Evolutionary conservation across 2,797 vertebrate species (phyloP), one percentile per base, ranked within the genome.

Genomic region (Phylloscopus collybita): DNA sequence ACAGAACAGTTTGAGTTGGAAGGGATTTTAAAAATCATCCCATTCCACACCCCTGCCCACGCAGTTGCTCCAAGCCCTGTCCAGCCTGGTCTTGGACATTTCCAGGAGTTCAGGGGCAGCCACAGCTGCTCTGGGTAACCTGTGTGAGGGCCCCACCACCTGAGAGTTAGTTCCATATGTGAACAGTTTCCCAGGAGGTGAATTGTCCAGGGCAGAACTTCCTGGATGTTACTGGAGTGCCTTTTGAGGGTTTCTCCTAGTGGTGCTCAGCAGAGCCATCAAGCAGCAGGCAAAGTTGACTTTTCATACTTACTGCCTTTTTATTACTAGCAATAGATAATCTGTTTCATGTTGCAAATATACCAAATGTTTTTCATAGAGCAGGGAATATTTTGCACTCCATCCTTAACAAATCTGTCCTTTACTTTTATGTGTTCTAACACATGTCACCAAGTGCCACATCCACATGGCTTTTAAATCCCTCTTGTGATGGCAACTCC

Each of bases 21-120:
- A 65, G 18, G 27, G n/a, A 44, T 36, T 12, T 64, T 50, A 32
- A 49, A 71, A 71, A 22, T 18, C 18, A 42, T 36, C 59, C 22
- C 0, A 3, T 32, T 27, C 30, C 10, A 27, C 17, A 7, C 26
- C 30, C 5, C 8, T 56, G 32, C 50, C 45, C 45, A 21, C 21
- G 20, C 45, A 45, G 26, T 0, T 9, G 10, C 26, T 57, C 30
- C 42, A 40, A 40, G 9, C 11, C 17, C 14, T 0, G 0, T 26
- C 65, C 42, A 50, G 0, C 32, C 27, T 57, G 74, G 50, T 26
- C 36, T 16, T 4, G 42, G 36, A 5, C 32, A 13, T 10, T 57
- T 0, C 26, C 59, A 50, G 44, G 32, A 59, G 11, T 50, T 17
- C 36, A 29, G 26, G 66, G 30, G 2, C 42, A 56, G 57, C 26